Evolutionary conservation across 2,888 invertebrate genomes (phyloP), one percentile per base, ranked within the genome.

Genomic region (Sericinus montela): DNA sequence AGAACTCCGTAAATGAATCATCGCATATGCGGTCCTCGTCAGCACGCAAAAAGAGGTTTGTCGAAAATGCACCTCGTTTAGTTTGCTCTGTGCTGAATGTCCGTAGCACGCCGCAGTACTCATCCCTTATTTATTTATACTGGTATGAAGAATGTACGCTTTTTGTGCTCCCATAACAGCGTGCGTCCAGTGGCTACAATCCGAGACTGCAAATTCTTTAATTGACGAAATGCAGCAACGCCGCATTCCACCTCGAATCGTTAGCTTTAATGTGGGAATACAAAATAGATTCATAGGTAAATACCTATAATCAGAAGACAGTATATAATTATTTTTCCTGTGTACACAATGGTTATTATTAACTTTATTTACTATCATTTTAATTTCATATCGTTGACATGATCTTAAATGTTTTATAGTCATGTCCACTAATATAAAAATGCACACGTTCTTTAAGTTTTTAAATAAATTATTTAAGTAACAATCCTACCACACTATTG

Each of bases 91-190:
- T 60, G 72, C 67, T 60, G 67, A 63, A 63, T 65, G 61, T 55
- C 52, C 59, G 65, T 67, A 66, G 63, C 67, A 63, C 68, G 67
- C 67, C 70, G 70, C 59, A 67, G 75, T 72, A 80, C 83, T 86
- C 86, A 88, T 86, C 83, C 82, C 82, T 85, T 87, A 86, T 87
- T 87, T 88, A 86, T 86, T 81, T 84, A 84, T 83, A 81, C 83
- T 73, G 83, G 82, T 82, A 85, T 80, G 78, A 84, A 72, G 86
- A 82, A 86, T 86, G 77, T 72, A 60, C 62, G 65, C 69, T 82
- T 86, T 86, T 86, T 85, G 79, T 74, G 55, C 45, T 51, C 62
- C 71, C 70, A 78, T 79, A 80, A 80, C 82, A 79, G 78, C 75
- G 73, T 69, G 77, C 73, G 71, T 71, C 69, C 73, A 67, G 65